A percentile compares a stretch with the other conserved stretches of the same genome.
Evolutionary conservation across 1,140 invertebrate species (phyloP).

Genomic region (Dreissena rostriformis): DNA sequence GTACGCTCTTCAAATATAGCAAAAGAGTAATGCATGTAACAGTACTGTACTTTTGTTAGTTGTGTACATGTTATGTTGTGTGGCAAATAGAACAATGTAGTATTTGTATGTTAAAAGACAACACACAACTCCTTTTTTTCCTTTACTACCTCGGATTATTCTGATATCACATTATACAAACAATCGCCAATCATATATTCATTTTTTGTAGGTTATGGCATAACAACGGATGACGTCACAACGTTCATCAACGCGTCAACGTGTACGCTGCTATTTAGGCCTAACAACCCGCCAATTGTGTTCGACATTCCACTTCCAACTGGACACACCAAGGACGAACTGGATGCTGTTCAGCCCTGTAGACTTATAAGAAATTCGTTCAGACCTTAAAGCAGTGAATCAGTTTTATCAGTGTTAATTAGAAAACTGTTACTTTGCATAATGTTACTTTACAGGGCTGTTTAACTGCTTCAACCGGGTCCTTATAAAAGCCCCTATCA

Average conservation of each 20-base stretch:
- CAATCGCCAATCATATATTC: constrained; percentile 72
- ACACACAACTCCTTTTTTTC: not conserved
- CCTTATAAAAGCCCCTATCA: no score
- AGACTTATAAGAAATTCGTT: constrained; percentile 1
- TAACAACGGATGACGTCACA: no score
- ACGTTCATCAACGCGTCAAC: constrained; percentile 92
- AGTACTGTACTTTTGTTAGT: no score
- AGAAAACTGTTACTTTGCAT: no score
- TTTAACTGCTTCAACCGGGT: no score
- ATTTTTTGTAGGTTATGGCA: constrained; percentile 91
- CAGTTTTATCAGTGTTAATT: no score
- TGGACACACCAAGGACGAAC: constrained; percentile 77
- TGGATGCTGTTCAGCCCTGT: not conserved
- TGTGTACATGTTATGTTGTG: not conserved
- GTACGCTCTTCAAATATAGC: no score
- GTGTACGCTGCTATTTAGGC: constrained; percentile 90
- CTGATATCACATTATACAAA: not conserved
- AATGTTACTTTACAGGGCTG: no score
- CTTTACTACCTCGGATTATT: not conserved
- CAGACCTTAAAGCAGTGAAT: no score
- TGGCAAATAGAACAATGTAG: not conserved
- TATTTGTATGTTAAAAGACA: not conserved
- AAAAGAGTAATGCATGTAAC: no score
- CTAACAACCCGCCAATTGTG: constrained; percentile 89
- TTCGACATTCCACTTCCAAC: constrained; percentile 89